phyloP scores from a whole-genome alignment of 2,888 invertebrate genomes.

The Asteroscopus sphinx region DNA sequence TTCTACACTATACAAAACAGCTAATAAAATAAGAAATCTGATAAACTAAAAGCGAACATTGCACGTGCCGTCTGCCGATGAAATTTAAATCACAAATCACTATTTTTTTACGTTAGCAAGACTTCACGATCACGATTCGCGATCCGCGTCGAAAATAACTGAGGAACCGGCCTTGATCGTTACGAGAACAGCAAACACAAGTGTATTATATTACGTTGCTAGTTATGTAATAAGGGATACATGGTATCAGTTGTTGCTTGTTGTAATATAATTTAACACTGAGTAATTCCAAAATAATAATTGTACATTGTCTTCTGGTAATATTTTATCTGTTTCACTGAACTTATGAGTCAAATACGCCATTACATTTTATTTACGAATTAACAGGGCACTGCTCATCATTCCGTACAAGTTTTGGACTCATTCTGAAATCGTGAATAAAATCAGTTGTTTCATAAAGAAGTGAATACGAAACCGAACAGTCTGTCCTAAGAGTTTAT shows the following conservation, averaged over 20 bases:
- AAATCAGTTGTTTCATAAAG: no score
- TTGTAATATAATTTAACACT: constrained; percentile 6
- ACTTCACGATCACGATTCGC: constrained; percentile 37
- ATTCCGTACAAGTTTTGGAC: no score
- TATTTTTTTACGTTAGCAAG: constrained; percentile 23
- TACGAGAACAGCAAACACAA: constrained; percentile 24
- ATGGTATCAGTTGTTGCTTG: constrained; percentile 5
- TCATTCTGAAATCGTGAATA: no score
- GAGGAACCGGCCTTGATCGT: constrained; percentile 45
- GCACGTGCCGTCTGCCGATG: constrained; percentile 17
- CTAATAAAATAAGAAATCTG: constrained; percentile 12
- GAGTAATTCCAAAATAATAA: constrained; percentile 9
- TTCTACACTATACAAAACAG: constrained; percentile 8
- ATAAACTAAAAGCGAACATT: constrained; percentile 20
- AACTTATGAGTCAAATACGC: no score
- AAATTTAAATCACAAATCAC: constrained; percentile 23
- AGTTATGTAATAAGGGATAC: constrained; percentile 31
- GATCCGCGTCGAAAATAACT: constrained; percentile 45
- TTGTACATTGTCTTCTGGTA: background rate
- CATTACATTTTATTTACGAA: no score
- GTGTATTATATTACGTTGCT: constrained; percentile 27
- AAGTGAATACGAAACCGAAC: no score
- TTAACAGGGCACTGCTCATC: no score
- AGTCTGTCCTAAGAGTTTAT: no score
- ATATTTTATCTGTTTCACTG: no score